Conservation (phyloP, 2,797 vertebrate species). For the Ctenosaura bakeri region DNA sequence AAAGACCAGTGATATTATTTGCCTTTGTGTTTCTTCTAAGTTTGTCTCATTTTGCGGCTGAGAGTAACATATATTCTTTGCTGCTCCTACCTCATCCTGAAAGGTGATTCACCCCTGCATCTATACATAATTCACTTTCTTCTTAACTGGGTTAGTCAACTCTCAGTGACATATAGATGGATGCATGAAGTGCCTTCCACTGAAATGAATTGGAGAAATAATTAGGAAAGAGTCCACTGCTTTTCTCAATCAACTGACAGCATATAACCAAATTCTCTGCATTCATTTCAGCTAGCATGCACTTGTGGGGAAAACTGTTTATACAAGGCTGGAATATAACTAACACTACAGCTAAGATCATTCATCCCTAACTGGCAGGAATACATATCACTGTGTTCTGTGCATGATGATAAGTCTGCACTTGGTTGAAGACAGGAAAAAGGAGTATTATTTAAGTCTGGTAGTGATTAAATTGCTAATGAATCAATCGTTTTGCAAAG, state of each 20-base stretch:
- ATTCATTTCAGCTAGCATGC: not conserved
- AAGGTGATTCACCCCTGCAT: not conserved
- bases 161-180: not conserved
- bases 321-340: not conserved
- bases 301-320: not conserved
- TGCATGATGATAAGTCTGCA: not conserved
- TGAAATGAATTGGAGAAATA: conserved; percentile 1
- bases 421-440: conserved; percentile 30
- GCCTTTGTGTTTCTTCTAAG: not conserved
- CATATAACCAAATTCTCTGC: not conserved
- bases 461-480: not conserved
- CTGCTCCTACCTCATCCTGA: not conserved
- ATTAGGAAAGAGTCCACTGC: too few relatives aligned
- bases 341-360: not conserved
- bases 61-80: not conserved
- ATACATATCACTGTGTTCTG: not conserved
- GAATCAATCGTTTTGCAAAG: not conserved
- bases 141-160: not conserved
- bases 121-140: not conserved
- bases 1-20: not conserved
- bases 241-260: not conserved
- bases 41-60: not conserved
- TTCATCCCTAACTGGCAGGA: not conserved
- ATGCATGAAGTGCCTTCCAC: not conserved
- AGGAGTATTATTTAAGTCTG: too few relatives aligned